phyloP scores from a whole-genome alignment of 1,140 invertebrate genomes.

The Rhizoglyphus robini region DNA sequence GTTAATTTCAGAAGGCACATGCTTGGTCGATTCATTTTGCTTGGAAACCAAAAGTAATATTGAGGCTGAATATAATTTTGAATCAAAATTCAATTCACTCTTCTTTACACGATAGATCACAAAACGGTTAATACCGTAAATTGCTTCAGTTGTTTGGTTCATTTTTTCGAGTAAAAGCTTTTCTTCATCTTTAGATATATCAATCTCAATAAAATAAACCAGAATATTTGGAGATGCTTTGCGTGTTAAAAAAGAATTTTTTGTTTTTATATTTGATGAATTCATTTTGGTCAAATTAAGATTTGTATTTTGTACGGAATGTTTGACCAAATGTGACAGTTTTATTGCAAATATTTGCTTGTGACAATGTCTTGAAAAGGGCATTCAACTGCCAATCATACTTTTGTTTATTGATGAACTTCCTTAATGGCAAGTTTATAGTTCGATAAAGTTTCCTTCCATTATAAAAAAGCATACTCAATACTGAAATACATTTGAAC shows the following conservation, averaged over 20 bases:
- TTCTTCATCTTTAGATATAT: background rate
- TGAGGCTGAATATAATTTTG: background rate
- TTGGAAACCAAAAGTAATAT: background rate
- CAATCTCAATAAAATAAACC: background rate
- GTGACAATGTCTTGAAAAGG: too few relatives aligned
- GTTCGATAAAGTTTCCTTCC: too few relatives aligned
- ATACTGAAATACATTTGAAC: too few relatives aligned
- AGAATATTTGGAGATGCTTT: constrained; percentile 12
- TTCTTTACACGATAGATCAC: background rate
- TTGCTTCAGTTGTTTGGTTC: background rate
- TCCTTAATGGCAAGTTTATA: too few relatives aligned
- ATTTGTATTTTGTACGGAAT: too few relatives aligned
- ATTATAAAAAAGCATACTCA: too few relatives aligned
- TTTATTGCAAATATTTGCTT: too few relatives aligned
- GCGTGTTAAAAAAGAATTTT: background rate
- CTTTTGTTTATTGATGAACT: too few relatives aligned
- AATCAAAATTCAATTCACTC: background rate
- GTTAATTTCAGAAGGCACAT: background rate
- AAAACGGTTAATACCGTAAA: constrained; percentile 1
- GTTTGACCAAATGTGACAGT: too few relatives aligned
- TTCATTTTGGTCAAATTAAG: too few relatives aligned
- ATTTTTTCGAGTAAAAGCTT: background rate
- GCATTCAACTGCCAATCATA: too few relatives aligned
- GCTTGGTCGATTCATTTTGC: background rate
- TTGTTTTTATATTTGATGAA: too few relatives aligned